Evolutionary conservation across 2,113 vertebrate species (phyloP), one percentile per base, ranked within the genome.

Genomic region (Alethe castanea): DNA sequence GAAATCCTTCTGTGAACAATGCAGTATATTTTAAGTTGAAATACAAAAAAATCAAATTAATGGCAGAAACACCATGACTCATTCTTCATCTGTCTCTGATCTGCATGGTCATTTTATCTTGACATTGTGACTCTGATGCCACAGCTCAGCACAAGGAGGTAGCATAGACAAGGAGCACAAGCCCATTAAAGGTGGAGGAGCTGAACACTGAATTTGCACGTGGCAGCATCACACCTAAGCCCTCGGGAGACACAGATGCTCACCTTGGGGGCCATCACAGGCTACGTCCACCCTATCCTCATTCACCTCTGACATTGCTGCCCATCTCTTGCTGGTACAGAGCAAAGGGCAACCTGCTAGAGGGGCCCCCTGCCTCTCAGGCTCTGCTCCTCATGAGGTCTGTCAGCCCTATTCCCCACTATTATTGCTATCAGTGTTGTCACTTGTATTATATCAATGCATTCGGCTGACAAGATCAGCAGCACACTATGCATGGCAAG

Each of bases 391-490:
- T 92, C 48, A 13, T 1, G 5, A 48, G 8, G 13, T 54, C 52
- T 81, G 19, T 48, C 60, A 84, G 29, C 26, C 26, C 10, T 29
- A 10, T 62, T 74, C 17, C 44, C 26, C 5, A 3, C n/a, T 69
- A 14, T 53, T 85, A 36, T 6, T 60, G 12, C 18, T 92, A 69
- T 59, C 36, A 24, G 12, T 61, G 38, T 61, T 84, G 81, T 84
- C 61, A 60, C 35, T 95, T 91, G 22, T 56, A 61, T 84, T 69
- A 33, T 72, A 72, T 17, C 25, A 91, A 19, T 0, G 0, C 22
- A 40, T 72, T 85, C 54, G 25, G 12, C 54, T 81, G 81, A 90
- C 84, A 94, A 87, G 81, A 95, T 80, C 84, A 81, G 78, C 73
- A 61, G 25, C 91, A 92, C 42, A 44, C 61, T 87, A 54, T 80